phyloP scores from a whole-genome alignment of 2,888 invertebrate species.

The Conchocele bisecta region DNA sequence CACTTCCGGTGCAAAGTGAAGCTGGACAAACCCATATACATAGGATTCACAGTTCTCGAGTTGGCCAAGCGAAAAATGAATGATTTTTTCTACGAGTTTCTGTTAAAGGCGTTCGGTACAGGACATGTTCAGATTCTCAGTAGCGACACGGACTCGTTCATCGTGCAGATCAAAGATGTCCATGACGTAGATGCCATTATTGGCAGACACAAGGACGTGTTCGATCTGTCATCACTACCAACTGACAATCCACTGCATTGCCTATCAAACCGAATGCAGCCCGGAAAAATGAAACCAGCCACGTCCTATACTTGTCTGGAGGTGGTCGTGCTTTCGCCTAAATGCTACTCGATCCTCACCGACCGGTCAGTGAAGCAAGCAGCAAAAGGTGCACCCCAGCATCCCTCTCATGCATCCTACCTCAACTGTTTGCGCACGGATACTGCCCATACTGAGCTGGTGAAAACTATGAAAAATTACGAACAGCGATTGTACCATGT shows the following conservation, averaged over 20 bases:
- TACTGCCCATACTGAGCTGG: neutral
- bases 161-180: conserved; percentile 2
- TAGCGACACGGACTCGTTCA: conserved; percentile 11
- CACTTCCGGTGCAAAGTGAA: neutral
- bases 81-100: conserved; percentile 7
- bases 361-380: neutral
- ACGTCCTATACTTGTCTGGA: conserved; percentile 1
- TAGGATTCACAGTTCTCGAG: conserved; percentile 7
- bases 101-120: neutral
- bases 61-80: conserved; percentile 8
- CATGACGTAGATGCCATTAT: neutral
- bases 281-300: conserved; percentile 7
- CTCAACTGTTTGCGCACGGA: neutral
- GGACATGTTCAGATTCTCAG: neutral
- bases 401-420: neutral
- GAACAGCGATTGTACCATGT: conserved; percentile 1
- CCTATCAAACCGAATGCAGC: neutral
- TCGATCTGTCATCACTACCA: conserved; percentile 5
- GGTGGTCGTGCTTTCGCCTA: conserved; percentile 5
- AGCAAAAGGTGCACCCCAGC: conserved; percentile 5
- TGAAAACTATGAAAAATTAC: neutral
- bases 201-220: neutral
- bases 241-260: conserved; percentile 3
- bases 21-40: conserved; percentile 12
- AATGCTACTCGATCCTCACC: conserved; percentile 15